These are phyloP conservation scores for Drosophila birchii DNA, from an alignment of 2,888 invertebrate species.

Conservation along the genomic window DNA sequence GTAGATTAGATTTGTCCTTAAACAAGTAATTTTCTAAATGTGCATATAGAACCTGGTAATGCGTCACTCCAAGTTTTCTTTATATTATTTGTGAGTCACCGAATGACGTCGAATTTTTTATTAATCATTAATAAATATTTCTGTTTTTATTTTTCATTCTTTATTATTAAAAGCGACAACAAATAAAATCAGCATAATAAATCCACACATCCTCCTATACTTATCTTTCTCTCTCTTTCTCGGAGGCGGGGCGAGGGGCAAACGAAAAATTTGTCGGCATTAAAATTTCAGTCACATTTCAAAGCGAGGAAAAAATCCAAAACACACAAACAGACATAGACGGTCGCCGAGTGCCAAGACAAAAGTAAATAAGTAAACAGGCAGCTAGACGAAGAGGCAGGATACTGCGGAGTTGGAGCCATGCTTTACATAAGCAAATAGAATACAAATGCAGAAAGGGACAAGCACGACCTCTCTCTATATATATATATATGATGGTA, in stretches of 20 bases:
- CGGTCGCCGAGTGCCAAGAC: slow-evolving; percentile 51
- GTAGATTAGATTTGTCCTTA: not conserved
- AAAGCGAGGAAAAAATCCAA: slow-evolving; percentile 62
- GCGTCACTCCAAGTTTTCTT: slow-evolving; percentile 1
- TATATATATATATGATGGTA: not conserved
- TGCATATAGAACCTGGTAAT: not conserved
- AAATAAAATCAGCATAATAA: slow-evolving; percentile 69
- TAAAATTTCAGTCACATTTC: slow-evolving; percentile 77
- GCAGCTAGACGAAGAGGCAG: slow-evolving; percentile 34
- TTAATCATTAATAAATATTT: slow-evolving; percentile 62
- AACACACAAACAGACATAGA: slow-evolving; percentile 45
- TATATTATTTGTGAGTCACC: slow-evolving; percentile 52
- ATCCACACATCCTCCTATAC: slow-evolving; percentile 46
- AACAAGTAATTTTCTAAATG: not conserved
- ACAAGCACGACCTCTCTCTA: slow-evolving; percentile 26
- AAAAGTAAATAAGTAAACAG: slow-evolving; percentile 75
- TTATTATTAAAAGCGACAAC: slow-evolving; percentile 70
- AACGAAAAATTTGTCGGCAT: slow-evolving; percentile 55
- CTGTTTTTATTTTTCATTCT: slow-evolving; percentile 31
- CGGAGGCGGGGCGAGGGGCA: slow-evolving; percentile 18
- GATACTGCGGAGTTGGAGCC: slow-evolving; percentile 51
- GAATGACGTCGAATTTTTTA: slow-evolving; percentile 30
- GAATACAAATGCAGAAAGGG: slow-evolving; percentile 62
- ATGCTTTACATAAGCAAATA: slow-evolving; percentile 74
- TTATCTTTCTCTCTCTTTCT: not conserved